Conservation (phyloP, 2,797 vertebrate species). For the Varecia variegata region DNA sequence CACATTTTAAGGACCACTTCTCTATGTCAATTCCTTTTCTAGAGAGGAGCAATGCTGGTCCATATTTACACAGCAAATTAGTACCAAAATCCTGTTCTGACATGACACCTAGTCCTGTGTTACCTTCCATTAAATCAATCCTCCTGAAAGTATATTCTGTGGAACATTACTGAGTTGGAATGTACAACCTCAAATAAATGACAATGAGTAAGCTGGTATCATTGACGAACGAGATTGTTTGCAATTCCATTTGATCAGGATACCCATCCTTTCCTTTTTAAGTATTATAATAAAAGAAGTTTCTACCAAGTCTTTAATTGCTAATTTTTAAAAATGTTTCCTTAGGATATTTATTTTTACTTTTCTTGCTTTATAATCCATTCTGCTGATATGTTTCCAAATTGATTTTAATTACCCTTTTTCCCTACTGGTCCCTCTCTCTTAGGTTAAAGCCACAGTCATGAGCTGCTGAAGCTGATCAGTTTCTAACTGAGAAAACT, state of each 20-base stretch:
- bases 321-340: background rate
- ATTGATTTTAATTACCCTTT: conserved; percentile 16
- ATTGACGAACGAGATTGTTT: background rate
- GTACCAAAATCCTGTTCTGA: background rate
- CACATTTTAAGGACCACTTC: background rate
- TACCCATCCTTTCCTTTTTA: background rate
- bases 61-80: background rate
- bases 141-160: background rate
- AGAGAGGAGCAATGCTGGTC: background rate
- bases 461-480: conserved; percentile 33
- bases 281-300: background rate
- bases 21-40: background rate
- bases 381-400: conserved; percentile 12
- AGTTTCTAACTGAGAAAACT: conserved; percentile 57
- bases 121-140: background rate
- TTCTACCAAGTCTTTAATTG: background rate
- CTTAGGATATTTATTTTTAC: background rate
- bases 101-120: background rate
- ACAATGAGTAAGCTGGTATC: background rate
- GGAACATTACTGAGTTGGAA: background rate
- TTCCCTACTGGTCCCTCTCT: background rate
- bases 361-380: conserved; percentile 32
- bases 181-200: background rate
- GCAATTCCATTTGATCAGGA: background rate
- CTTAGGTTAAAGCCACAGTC: conserved; percentile 64